These are phyloP conservation scores for Chrysomallon squamiferum DNA, from an alignment of 1,140 invertebrate genomes.

Conservation along the genomic window DNA sequence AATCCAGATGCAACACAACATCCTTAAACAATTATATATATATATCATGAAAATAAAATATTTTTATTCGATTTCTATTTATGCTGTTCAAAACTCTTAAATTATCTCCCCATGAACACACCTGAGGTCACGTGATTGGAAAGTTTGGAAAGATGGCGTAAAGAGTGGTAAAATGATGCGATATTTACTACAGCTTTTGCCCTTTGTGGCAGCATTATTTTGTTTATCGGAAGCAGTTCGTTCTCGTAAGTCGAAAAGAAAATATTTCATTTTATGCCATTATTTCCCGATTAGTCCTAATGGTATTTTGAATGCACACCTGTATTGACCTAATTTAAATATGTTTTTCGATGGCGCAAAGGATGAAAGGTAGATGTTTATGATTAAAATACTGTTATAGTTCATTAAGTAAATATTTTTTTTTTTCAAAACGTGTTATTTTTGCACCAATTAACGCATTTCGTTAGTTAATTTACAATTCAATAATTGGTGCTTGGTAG, in stretches of 20 bases:
- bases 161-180: not conserved
- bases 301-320: not conserved
- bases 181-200: conserved; percentile 3
- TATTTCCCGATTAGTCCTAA: not conserved
- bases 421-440: not conserved
- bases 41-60: no score
- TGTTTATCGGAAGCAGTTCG: not conserved
- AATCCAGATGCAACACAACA: no score
- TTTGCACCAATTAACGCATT: not conserved
- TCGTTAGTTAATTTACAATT: not conserved
- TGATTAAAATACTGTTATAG: not conserved
- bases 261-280: not conserved
- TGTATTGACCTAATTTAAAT: conserved; percentile 5
- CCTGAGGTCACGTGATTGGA: conserved; percentile 16
- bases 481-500: not conserved
- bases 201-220: conserved; percentile 2
- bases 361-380: not conserved
- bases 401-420: not conserved
- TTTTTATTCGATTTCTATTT: no score
- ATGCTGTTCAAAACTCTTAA: no score
- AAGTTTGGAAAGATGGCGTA: conserved; percentile 11
- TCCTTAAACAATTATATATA: no score
- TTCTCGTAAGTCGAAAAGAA: conserved; percentile 1
- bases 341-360: conserved; percentile 8
- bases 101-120: not conserved